These are phyloP conservation scores for Phalacrocorax aristotelis DNA, from an alignment of 2,113 vertebrate species.

Conservation along the genomic window DNA sequence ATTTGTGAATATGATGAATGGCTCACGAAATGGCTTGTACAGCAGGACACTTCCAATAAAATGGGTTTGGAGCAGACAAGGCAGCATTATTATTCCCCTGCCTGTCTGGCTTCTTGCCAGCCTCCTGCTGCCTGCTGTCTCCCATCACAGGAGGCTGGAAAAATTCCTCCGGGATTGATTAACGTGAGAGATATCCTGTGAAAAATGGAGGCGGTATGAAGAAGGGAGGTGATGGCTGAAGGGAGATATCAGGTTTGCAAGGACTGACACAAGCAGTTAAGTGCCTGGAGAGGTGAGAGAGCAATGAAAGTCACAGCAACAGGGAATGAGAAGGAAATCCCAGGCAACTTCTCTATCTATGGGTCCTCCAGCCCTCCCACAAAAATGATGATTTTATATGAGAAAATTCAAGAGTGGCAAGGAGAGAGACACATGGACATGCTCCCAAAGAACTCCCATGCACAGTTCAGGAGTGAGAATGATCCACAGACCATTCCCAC, in stretches of 20 bases:
- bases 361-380: background rate
- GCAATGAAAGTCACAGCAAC: background rate
- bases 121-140: slow-evolving; percentile 9
- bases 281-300: background rate
- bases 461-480: background rate
- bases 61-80: background rate
- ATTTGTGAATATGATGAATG: background rate
- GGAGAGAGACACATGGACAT: background rate
- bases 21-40: background rate
- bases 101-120: background rate
- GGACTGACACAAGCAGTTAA: background rate
- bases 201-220: background rate
- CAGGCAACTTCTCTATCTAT: background rate
- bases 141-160: background rate
- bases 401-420: background rate
- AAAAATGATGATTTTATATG: background rate
- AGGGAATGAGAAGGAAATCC: background rate
- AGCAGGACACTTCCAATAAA: background rate
- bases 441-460: background rate
- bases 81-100: background rate
- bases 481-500: background rate
- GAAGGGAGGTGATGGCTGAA: background rate
- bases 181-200: background rate
- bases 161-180: background rate
- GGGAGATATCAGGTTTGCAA: background rate